Evolutionary conservation across 2,797 vertebrate genomes (phyloP).

Genomic region (Cirrhinus molitorella): DNA sequence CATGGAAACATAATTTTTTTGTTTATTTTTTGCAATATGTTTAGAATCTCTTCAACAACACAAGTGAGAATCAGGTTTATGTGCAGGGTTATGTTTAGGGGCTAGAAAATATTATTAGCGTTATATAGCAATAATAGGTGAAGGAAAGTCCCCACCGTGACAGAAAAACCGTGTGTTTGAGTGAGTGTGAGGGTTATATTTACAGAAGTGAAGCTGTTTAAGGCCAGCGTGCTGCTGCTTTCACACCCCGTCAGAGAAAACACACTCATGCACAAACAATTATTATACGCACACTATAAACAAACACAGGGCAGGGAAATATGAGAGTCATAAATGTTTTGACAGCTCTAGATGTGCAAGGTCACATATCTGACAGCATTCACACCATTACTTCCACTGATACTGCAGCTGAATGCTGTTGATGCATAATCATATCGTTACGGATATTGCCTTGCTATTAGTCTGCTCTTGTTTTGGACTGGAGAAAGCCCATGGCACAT

Average conservation of each 20-base stretch:
- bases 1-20: background rate
- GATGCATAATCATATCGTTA: background rate
- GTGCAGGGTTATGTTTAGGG: background rate
- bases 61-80: background rate
- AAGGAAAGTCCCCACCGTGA: background rate
- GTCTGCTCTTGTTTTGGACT: background rate
- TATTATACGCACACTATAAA: background rate
- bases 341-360: background rate
- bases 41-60: too few relatives aligned
- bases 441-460: background rate
- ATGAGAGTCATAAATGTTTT: conserved; percentile 24
- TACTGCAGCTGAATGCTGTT: background rate
- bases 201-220: conserved; percentile 42
- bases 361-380: background rate
- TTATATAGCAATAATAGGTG: background rate
- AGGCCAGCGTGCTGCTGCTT: conserved; percentile 24
- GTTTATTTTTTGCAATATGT: background rate
- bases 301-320: conserved; percentile 13
- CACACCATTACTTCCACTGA: background rate
- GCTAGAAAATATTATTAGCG: background rate
- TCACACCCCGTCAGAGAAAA: conserved; percentile 24
- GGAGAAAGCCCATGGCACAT: background rate
- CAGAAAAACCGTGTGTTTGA: background rate
- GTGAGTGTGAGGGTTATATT: conserved; percentile 7
- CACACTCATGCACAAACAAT: background rate